These are phyloP conservation scores for Papilio elwesi DNA, from an alignment of 2,888 invertebrate species.

Conservation along the genomic window DNA sequence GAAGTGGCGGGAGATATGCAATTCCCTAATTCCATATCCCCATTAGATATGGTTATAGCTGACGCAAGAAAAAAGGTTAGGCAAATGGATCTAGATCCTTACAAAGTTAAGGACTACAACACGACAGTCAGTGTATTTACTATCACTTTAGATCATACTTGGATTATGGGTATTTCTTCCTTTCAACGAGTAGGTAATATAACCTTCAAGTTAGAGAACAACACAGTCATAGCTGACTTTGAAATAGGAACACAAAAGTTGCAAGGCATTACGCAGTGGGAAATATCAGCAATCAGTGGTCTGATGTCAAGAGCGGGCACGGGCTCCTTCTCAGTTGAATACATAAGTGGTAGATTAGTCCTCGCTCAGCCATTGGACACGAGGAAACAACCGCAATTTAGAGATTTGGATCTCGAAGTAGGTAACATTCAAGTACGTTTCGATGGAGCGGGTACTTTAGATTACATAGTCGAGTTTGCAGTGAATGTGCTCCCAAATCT, in stretches of 20 bases:
- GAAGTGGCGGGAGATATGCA: constrained; percentile 87
- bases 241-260: constrained; percentile 92
- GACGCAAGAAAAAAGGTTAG: constrained; percentile 88
- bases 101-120: constrained; percentile 88
- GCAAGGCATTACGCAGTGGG: constrained; percentile 91
- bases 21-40: constrained; percentile 93
- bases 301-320: constrained; percentile 88
- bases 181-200: constrained; percentile 93
- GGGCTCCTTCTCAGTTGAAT: constrained; percentile 91
- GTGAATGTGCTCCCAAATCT: constrained; percentile 94
- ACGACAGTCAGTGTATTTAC: constrained; percentile 88
- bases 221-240: constrained; percentile 86
- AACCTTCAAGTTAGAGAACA: constrained; percentile 88
- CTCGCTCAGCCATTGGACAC: constrained; percentile 91
- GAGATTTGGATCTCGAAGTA: constrained; percentile 90
- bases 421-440: constrained; percentile 93
- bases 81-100: constrained; percentile 89
- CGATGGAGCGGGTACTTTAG: constrained; percentile 93
- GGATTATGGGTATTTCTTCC: constrained; percentile 91
- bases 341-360: constrained; percentile 87
- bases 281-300: constrained; percentile 87
- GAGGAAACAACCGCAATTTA: constrained; percentile 87
- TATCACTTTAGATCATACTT: constrained; percentile 88
- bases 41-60: constrained; percentile 92
- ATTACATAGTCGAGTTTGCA: constrained; percentile 91